Evolutionary conservation across 2,797 vertebrate species (phyloP).

Genomic region (Tragopan temminckii): DNA sequence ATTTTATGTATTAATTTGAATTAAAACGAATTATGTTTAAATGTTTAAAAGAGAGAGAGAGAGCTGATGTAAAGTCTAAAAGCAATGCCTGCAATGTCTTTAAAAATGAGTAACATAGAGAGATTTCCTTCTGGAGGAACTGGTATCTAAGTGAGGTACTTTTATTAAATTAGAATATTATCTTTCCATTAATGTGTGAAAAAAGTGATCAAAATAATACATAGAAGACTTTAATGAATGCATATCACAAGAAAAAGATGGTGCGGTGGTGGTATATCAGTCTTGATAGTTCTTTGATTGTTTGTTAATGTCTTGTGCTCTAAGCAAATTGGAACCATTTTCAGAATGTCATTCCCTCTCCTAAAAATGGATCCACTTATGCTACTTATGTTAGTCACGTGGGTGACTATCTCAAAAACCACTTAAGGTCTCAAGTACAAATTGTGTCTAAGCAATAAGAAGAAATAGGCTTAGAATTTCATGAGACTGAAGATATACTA

Average conservation of each 20-base stretch:
- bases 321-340: slow-evolving; percentile 36
- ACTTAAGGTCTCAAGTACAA: background rate
- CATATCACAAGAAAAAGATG: background rate
- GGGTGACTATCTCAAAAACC: background rate
- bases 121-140: slow-evolving; percentile 74
- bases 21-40: slow-evolving; percentile 58
- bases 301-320: background rate
- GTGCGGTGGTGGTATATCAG: background rate
- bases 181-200: slow-evolving; percentile 28
- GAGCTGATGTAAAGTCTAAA: slow-evolving; percentile 59
- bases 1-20: slow-evolving; percentile 66
- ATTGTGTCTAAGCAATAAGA: slow-evolving; percentile 3
- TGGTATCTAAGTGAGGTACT: slow-evolving; percentile 69
- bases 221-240: background rate
- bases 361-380: background rate
- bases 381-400: background rate
- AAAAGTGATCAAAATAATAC: background rate
- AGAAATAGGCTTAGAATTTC: slow-evolving; percentile 11
- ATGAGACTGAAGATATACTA: slow-evolving; percentile 3
- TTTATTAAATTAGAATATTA: slow-evolving; percentile 54
- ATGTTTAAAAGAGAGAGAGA: background rate
- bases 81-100: background rate
- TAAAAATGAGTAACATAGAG: slow-evolving; percentile 12
- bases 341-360: background rate
- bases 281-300: slow-evolving; percentile 39